Base-by-base conservation (phyloP, 2,113 vertebrate genomes). In the Reinhardtius hippoglossoides region DNA sequence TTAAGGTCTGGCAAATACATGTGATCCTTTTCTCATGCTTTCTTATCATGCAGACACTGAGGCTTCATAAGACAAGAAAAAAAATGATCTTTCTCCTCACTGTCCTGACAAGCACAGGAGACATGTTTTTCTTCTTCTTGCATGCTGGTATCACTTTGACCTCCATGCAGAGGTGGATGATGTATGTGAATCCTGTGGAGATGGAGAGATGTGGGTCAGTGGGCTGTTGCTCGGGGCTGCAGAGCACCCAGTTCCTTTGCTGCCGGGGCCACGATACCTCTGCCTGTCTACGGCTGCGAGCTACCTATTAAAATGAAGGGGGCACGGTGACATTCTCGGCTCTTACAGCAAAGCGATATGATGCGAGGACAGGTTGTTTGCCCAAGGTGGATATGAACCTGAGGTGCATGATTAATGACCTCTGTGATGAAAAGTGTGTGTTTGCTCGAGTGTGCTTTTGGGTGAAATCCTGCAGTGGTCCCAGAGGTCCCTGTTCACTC, bases 171-270 rank as follows among this genome's bases (percentile, higher is more conserved):
- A 82, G 50, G 67, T 76, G 63, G 26, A n/a, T 68, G 44, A 48
- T 83, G 20, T 55, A 64, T 75, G 83, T 80, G 72, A 68, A 78
- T 81, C 77, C 78, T 73, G 78, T 59, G 52, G 58, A 84, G 80
- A 79, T 71, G 61, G 56, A 70, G 6, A 23, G 80, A 92, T 91
- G 62, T 92, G 89, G 91, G 92, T 92, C 90, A 93, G 86, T 92
- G 81, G 92, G 90, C 80, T 92, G 88, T 55, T 55, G 88, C 90
- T 90, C 20, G 35, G 57, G 90, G 92, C 88, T 85, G 84, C 89
- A 87, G 90, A 86, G 76, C 90, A 91, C 92, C 88, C 76, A 87
- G 68, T 93, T 94, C 62, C 73, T 78, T 62, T 40, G 76, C 76
- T 90, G 73, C 61, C 40, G 74, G 84, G 78, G 67, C 80, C 63